A percentile compares a stretch with the other conserved stretches of the same genome.
These are phyloP conservation scores for Myotis myotis DNA, from an alignment of 2,797 vertebrate genomes.

Conservation along the genomic window DNA sequence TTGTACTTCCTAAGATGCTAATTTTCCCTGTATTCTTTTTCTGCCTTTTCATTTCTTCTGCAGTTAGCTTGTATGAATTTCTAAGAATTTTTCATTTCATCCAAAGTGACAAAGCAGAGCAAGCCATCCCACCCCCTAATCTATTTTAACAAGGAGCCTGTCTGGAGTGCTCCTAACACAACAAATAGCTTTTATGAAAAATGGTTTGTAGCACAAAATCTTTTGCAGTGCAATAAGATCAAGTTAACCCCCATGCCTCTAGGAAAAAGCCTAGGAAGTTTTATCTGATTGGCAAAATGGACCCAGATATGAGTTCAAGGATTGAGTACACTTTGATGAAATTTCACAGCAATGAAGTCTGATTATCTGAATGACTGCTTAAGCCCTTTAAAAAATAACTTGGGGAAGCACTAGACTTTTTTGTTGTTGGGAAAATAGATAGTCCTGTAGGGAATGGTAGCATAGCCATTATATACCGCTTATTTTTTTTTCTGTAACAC, in stretches of 20 bases:
- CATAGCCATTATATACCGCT: slow-evolving; percentile 59
- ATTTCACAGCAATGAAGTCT: slow-evolving; percentile 81
- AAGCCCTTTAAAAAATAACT: slow-evolving; percentile 77
- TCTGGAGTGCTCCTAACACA: slow-evolving; percentile 76
- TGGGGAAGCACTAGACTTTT: not conserved
- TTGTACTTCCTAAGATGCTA: slow-evolving; percentile 49
- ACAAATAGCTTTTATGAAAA: slow-evolving; percentile 82
- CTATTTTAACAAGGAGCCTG: slow-evolving; percentile 74
- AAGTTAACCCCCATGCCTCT: slow-evolving; percentile 78
- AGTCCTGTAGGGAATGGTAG: slow-evolving; percentile 27
- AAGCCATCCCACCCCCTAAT: slow-evolving; percentile 47
- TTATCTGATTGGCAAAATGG: slow-evolving; percentile 84
- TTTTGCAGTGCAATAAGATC: slow-evolving; percentile 79
- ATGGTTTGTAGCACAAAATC: slow-evolving; percentile 81
- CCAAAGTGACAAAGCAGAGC: slow-evolving; percentile 45
- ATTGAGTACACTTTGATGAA: slow-evolving; percentile 81
- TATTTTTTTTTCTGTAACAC: slow-evolving; percentile 51
- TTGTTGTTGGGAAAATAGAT: slow-evolving; percentile 45
- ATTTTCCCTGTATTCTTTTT: not conserved
- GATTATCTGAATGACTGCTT: slow-evolving; percentile 80
- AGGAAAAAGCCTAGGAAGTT: slow-evolving; percentile 78
- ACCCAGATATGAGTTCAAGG: slow-evolving; percentile 78
- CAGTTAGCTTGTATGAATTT: slow-evolving; percentile 51
- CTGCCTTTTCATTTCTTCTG: slow-evolving; percentile 21
- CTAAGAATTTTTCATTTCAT: slow-evolving; percentile 68